Evolutionary conservation across 1,140 invertebrate genomes (phyloP).

Genomic region (Platyura marginata): DNA sequence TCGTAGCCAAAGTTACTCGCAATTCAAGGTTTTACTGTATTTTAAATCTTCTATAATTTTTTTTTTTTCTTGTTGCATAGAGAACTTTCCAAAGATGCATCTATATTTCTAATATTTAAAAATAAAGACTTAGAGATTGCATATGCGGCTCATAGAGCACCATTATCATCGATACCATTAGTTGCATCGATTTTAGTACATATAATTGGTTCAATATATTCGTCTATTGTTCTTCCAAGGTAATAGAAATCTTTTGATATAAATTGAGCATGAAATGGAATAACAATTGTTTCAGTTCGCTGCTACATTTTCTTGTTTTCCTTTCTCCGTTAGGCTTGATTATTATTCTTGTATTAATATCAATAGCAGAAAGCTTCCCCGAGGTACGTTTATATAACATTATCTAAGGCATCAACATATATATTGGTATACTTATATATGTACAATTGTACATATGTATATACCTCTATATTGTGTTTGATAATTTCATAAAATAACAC

Average conservation of each 20-base stretch:
- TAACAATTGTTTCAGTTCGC: too few relatives aligned
- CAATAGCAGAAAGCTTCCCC: slow-evolving; percentile 31
- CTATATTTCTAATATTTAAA: slow-evolving; percentile 41
- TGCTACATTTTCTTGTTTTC: slow-evolving; percentile 23
- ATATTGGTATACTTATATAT: too few relatives aligned
- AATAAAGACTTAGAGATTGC: slow-evolving; percentile 40
- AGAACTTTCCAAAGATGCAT: slow-evolving; percentile 44
- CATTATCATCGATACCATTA: slow-evolving; percentile 41
- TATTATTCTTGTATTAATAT: slow-evolving; percentile 27
- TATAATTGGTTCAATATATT: slow-evolving; percentile 33
- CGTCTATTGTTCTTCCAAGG: slow-evolving; percentile 33
- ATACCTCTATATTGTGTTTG: too few relatives aligned
- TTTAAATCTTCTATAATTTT: slow-evolving; percentile 1
- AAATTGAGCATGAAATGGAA: too few relatives aligned
- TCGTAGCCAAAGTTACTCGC: too few relatives aligned
- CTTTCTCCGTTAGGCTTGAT: slow-evolving; percentile 27
- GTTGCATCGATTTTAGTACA: slow-evolving; percentile 41
- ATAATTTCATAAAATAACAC: too few relatives aligned
- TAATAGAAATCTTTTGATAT: too few relatives aligned
- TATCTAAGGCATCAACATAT: too few relatives aligned
- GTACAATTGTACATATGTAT: too few relatives aligned
- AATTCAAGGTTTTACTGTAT: too few relatives aligned
- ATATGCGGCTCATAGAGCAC: slow-evolving; percentile 43
- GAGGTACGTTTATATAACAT: slow-evolving; percentile 20
- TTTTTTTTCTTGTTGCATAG: slow-evolving; percentile 17